These are phyloP conservation scores for Chunga burmeisteri DNA, from an alignment of 2,113 vertebrate genomes.

Conservation along the genomic window DNA sequence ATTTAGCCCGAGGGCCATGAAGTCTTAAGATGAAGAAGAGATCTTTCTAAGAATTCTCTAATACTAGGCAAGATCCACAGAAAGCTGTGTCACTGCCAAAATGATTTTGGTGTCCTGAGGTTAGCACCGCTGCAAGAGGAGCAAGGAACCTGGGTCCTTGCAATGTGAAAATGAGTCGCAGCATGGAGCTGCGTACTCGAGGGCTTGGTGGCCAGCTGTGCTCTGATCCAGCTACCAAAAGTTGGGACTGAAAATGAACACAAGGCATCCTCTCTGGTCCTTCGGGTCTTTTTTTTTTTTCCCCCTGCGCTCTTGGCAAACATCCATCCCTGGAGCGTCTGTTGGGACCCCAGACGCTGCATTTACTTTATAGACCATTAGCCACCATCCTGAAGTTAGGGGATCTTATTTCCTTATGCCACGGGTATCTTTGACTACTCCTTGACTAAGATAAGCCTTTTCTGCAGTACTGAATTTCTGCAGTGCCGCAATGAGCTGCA, in stretches of 20 bases:
- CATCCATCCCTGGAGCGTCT: neutral
- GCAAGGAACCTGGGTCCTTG: neutral
- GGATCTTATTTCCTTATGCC: neutral
- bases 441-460: neutral
- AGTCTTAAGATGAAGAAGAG: neutral
- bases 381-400: neutral
- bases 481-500: neutral
- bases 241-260: neutral
- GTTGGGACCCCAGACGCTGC: neutral
- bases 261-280: neutral
- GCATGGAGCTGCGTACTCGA: fast-evolving
- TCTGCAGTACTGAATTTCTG: neutral
- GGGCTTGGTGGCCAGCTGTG: neutral
- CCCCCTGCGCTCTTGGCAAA: neutral
- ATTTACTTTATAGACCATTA: neutral
- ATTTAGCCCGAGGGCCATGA: neutral
- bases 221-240: neutral
- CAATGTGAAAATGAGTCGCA: neutral
- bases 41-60: neutral
- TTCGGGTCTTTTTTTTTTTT: neutral
- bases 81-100: neutral
- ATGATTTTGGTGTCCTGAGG: neutral
- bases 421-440: neutral
- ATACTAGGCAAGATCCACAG: neutral
- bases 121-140: neutral